Evolutionary conservation across 2,888 invertebrate species (phyloP).

Genomic region (Steinernema hermaphroditum): DNA sequence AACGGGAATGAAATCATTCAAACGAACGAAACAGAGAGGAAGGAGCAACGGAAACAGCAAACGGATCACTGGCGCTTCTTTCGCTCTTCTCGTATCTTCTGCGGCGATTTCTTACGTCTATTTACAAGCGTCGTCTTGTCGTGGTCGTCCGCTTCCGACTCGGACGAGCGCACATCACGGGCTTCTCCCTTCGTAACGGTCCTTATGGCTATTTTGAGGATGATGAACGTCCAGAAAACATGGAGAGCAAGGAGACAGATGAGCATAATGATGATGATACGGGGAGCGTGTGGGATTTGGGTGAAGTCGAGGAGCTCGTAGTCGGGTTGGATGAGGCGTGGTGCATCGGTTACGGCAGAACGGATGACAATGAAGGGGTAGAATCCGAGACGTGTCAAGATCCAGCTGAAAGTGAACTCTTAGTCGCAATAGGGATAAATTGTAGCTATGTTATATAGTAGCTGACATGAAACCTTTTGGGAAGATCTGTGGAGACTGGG

Average conservation of each 20-base stretch:
- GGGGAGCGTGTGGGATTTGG: slow-evolving; percentile 57
- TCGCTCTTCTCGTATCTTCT: slow-evolving; percentile 26
- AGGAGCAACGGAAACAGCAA: slow-evolving; percentile 25
- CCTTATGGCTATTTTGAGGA: slow-evolving; percentile 46
- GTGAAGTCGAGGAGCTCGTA: slow-evolving; percentile 47
- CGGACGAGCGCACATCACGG: slow-evolving; percentile 45
- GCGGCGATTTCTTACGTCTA: slow-evolving; percentile 32
- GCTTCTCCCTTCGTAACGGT: slow-evolving; percentile 45
- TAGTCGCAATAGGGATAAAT: no score
- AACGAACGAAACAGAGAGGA: neutral
- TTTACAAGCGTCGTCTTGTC: slow-evolving; percentile 18
- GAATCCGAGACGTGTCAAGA: slow-evolving; percentile 56
- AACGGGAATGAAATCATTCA: neutral
- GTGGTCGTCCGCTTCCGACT: slow-evolving; percentile 40
- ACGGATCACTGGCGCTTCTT: slow-evolving; percentile 31
- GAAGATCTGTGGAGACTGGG: no score
- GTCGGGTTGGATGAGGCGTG: slow-evolving; percentile 59
- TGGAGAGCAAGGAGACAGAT: slow-evolving; percentile 54
- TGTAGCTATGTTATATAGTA: no score
- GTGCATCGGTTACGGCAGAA: slow-evolving; percentile 57
- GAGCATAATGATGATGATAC: slow-evolving; percentile 55
- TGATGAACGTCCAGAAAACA: slow-evolving; percentile 63
- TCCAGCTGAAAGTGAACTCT: slow-evolving; percentile 55
- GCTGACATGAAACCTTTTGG: no score
- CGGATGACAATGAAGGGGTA: slow-evolving; percentile 59